Conservation (phyloP, 2,113 vertebrate genomes). For the Nothocercus julius region DNA sequence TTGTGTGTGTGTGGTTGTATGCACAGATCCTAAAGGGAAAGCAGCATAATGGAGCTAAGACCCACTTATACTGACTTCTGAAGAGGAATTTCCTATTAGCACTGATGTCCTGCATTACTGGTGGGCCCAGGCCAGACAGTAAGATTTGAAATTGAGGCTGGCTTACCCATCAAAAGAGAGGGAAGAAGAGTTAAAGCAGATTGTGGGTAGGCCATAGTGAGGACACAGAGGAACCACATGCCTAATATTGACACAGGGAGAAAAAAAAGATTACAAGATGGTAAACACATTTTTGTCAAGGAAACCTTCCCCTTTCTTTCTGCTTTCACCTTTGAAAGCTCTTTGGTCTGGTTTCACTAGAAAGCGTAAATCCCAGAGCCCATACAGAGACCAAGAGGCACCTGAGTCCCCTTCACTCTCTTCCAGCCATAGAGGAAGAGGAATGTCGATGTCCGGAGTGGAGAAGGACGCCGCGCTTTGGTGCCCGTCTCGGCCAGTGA, state of each 20-base stretch:
- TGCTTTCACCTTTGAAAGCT: not conserved
- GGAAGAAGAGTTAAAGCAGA: not conserved
- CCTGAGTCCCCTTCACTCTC: accelerated
- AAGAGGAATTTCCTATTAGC: not conserved
- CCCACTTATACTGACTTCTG: not conserved
- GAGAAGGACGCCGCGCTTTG: accelerated
- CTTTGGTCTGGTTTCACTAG: not conserved
- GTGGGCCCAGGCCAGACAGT: not conserved
- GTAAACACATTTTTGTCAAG: not conserved
- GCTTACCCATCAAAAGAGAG: not conserved
- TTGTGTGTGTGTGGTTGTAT: not conserved
- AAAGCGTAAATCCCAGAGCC: not conserved
- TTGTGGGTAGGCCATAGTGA: not conserved
- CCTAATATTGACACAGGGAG: not conserved
- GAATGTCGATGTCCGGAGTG: not conserved
- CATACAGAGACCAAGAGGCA: not conserved
- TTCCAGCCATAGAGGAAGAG: not conserved
- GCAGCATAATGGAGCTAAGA: not conserved
- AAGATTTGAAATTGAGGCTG: not conserved
- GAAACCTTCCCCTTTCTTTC: not conserved
- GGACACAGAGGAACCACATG: not conserved
- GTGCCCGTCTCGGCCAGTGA: not conserved
- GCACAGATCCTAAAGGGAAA: not conserved
- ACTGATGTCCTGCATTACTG: not conserved
- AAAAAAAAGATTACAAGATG: not conserved